phyloP scores from a whole-genome alignment of 2,113 vertebrate species.

The Pogona vitticeps region DNA sequence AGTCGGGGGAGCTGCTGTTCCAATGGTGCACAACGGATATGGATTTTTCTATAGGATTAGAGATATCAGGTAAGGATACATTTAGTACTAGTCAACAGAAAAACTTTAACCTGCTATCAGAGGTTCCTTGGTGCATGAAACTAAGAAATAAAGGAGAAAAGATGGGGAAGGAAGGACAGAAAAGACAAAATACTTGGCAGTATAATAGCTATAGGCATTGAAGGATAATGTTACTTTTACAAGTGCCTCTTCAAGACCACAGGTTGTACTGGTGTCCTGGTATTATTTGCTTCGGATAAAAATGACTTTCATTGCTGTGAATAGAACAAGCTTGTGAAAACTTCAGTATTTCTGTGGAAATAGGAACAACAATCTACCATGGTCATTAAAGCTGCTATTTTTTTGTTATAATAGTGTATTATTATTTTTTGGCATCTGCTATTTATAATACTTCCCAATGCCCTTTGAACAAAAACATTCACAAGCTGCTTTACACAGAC shows the following conservation, averaged over 20 bases:
- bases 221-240: too few relatives aligned
- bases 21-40: constrained; percentile 92
- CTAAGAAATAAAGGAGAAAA: too few relatives aligned
- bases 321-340: too few relatives aligned
- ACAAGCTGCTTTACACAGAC: background rate
- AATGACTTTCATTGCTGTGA: too few relatives aligned
- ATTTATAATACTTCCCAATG: background rate
- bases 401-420: background rate
- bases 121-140: background rate
- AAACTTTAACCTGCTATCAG: background rate
- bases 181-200: too few relatives aligned
- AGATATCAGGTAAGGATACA: constrained; percentile 85
- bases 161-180: too few relatives aligned
- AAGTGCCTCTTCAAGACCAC: too few relatives aligned
- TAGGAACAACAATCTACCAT: background rate
- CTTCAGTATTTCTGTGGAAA: too few relatives aligned
- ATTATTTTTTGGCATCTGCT: background rate
- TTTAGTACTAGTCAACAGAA: background rate
- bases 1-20: constrained; percentile 79
- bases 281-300: background rate
- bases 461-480: background rate
- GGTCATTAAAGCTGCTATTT: background rate
- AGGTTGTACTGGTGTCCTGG: too few relatives aligned
- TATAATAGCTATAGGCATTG: too few relatives aligned
- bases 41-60: constrained; percentile 94